phyloP scores from a whole-genome alignment of 1,140 invertebrate species.

The Drosophila persimilis region DNA sequence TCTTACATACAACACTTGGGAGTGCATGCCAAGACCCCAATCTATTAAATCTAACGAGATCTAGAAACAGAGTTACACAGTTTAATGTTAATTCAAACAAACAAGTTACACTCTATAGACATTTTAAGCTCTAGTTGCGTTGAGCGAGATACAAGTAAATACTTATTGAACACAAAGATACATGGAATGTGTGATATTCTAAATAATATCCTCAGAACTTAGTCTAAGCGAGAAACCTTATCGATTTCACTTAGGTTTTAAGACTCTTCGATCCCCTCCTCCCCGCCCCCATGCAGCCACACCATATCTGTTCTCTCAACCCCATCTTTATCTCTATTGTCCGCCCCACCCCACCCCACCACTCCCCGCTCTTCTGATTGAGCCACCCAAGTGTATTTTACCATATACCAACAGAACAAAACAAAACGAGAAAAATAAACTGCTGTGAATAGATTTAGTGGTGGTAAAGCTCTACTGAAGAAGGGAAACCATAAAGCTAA shows the following conservation, averaged over 20 bases:
- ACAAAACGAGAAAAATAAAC: slow-evolving; percentile 62
- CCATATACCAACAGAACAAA: slow-evolving; percentile 42
- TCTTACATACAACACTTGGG: background rate
- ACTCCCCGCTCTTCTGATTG: slow-evolving; percentile 6
- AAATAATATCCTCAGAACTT: slow-evolving; percentile 70
- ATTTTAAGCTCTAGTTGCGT: slow-evolving; percentile 59
- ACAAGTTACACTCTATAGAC: slow-evolving; percentile 49
- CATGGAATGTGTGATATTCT: slow-evolving; percentile 76
- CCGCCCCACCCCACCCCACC: slow-evolving; percentile 1
- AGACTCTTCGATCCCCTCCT: slow-evolving; percentile 22
- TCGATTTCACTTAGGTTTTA: slow-evolving; percentile 17
- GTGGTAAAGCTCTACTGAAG: slow-evolving; percentile 76
- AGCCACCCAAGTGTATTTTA: slow-evolving; percentile 55
- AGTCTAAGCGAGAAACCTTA: slow-evolving; percentile 29
- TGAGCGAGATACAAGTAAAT: slow-evolving; percentile 38
- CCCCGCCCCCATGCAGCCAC: slow-evolving; percentile 2
- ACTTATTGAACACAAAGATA: slow-evolving; percentile 38
- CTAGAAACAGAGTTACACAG: slow-evolving; percentile 32
- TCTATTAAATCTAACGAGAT: slow-evolving; percentile 28
- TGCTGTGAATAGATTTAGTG: slow-evolving; percentile 82
- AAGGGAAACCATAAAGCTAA: slow-evolving; percentile 50
- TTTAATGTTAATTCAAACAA: slow-evolving; percentile 49
- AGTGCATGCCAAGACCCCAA: slow-evolving; percentile 28
- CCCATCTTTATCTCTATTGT: background rate
- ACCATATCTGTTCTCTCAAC: slow-evolving; percentile 8